These are phyloP conservation scores for Onychorhynchus coronatus DNA, from an alignment of 2,113 vertebrate genomes.

Conservation along the genomic window DNA sequence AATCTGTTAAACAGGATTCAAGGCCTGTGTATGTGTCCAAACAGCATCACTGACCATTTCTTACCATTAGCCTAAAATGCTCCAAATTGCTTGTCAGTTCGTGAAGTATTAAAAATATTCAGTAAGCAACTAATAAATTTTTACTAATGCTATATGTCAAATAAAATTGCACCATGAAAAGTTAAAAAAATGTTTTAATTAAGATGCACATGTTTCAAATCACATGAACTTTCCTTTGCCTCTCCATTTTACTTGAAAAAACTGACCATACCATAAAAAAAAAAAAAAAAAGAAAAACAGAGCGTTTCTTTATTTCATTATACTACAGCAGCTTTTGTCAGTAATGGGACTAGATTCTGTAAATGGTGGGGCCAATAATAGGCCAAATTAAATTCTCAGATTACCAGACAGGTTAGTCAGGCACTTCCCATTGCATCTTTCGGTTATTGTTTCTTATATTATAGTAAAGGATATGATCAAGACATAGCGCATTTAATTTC, in stretches of 20 bases:
- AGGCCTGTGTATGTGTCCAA: not conserved
- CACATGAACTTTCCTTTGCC: not conserved
- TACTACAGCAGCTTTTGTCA: not conserved
- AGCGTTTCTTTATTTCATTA: conserved; percentile 27
- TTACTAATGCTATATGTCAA: not conserved
- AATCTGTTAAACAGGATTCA: not conserved
- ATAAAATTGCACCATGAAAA: not conserved
- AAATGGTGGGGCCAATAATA: not conserved
- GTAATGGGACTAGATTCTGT: not conserved
- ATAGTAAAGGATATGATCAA: not conserved
- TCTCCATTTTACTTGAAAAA: not conserved
- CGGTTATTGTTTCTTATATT: not conserved
- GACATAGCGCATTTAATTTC: not conserved
- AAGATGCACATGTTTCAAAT: not conserved
- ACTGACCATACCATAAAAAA: not conserved
- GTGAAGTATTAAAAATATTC: not conserved
- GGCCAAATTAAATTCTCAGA: not conserved
- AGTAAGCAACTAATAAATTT: not conserved
- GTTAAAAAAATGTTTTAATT: not conserved
- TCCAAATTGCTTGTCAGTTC: not conserved
- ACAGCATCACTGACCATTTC: not conserved
- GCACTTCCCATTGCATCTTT: not conserved
- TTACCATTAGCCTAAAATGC: not conserved
- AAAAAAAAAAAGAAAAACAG: not conserved
- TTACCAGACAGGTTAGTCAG: not conserved